phyloP scores from a whole-genome alignment of 2,888 invertebrate species.

The Apantesis nais region DNA sequence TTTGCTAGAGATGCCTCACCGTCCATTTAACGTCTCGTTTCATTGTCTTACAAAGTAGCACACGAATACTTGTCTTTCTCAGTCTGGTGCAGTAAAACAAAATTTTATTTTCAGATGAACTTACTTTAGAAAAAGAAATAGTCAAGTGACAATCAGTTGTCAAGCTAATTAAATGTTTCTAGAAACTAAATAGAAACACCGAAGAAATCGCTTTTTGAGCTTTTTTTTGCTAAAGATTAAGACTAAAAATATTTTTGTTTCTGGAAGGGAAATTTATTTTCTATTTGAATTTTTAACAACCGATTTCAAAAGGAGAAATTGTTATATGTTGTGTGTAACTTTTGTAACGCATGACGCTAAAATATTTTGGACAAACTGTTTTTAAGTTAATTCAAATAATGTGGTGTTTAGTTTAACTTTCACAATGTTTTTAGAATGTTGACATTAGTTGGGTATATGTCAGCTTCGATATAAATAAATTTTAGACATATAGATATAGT shows the following conservation, averaged over 20 bases:
- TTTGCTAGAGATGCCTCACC: constrained; percentile 45
- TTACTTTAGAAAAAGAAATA: background rate
- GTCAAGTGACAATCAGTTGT: background rate
- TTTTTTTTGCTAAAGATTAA: no score
- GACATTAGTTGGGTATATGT: background rate
- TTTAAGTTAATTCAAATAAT: no score
- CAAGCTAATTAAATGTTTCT: background rate
- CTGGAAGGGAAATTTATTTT: no score
- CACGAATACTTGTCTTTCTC: constrained; percentile 51
- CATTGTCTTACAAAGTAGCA: constrained; percentile 61
- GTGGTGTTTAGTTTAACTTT: no score
- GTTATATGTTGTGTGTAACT: no score
- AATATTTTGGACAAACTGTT: no score
- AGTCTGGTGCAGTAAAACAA: background rate
- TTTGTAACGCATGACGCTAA: no score
- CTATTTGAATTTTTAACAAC: no score
- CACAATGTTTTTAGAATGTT: background rate
- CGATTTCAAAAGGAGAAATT: no score
- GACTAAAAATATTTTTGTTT: no score
- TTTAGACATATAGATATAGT: background rate
- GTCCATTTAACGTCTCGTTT: constrained; percentile 39
- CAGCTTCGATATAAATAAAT: background rate
- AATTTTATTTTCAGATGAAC: background rate
- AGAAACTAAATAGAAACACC: background rate
- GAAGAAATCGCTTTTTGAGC: background rate